These are phyloP conservation scores for Cardiocondyla obscurior DNA, from an alignment of 1,140 invertebrate species.

Conservation along the genomic window DNA sequence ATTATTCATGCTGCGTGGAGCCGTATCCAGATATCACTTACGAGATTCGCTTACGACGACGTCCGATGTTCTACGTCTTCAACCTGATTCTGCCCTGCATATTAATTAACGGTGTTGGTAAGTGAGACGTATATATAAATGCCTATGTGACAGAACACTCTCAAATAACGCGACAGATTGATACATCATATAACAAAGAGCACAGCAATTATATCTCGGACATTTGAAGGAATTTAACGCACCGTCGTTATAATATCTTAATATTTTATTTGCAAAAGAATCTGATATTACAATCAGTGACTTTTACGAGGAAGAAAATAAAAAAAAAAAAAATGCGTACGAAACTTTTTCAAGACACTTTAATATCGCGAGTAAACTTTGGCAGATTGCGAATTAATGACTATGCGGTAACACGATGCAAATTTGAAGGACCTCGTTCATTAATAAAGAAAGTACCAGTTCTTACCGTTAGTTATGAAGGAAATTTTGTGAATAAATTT, in stretches of 20 bases:
- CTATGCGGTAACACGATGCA: not conserved
- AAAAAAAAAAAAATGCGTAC: not conserved
- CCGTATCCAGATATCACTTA: constrained; percentile 88
- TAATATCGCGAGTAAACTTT: not conserved
- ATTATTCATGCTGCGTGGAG: constrained; percentile 88
- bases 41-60: constrained; percentile 88
- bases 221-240: not conserved
- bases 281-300: not conserved
- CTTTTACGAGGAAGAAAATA: no score
- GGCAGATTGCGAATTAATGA: constrained; percentile 5
- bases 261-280: not conserved
- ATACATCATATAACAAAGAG: not conserved
- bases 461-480: not conserved
- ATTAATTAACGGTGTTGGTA: constrained; percentile 93
- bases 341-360: not conserved
- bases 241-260: not conserved
- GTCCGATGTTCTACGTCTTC: constrained; percentile 96
- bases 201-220: not conserved
- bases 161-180: not conserved
- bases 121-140: constrained; percentile 57
- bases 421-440: not conserved
- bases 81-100: constrained; percentile 95
- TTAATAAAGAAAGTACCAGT: constrained; percentile 25
- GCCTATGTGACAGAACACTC: not conserved
- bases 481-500: constrained; percentile 27